A percentile compares a stretch with the other conserved stretches of the same genome.
Conservation (phyloP, 2,888 invertebrate genomes). For the Macroteleia sp. region DNA sequence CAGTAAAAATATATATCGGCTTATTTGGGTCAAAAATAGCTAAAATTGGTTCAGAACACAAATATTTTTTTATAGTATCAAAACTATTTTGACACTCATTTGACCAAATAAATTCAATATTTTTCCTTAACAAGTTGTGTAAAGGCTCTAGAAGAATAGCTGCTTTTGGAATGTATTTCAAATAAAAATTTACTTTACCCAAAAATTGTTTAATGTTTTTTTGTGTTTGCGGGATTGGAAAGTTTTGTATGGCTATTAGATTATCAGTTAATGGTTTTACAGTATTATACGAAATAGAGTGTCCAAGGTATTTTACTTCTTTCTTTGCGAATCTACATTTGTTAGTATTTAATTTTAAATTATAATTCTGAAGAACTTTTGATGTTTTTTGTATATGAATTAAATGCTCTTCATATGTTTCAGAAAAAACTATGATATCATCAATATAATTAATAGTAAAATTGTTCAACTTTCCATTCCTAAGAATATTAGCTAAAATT, state of each 20-base stretch:
- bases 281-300: too few relatives aligned
- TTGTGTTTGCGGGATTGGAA: conserved; percentile 45
- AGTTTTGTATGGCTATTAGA: conserved; percentile 45
- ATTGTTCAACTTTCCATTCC: too few relatives aligned
- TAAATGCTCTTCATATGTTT: too few relatives aligned
- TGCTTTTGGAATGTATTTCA: conserved; percentile 55
- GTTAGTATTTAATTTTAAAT: too few relatives aligned
- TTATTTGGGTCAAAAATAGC: conserved; percentile 69
- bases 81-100: conserved; percentile 26
- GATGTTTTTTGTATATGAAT: too few relatives aligned
- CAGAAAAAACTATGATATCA: too few relatives aligned
- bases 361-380: too few relatives aligned
- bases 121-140: conserved; percentile 65
- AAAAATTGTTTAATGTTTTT: conserved; percentile 64
- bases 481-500: too few relatives aligned
- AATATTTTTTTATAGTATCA: conserved; percentile 59
- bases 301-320: too few relatives aligned
- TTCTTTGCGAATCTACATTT: too few relatives aligned
- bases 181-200: conserved; percentile 67
- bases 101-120: conserved; percentile 24
- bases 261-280: conserved; percentile 64
- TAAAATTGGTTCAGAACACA: conserved; percentile 69
- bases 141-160: conserved; percentile 57
- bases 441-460: too few relatives aligned
- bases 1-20: conserved; percentile 64